These are phyloP conservation scores for Crossocerus cetratus DNA, from an alignment of 2,888 invertebrate genomes.

Conservation along the genomic window DNA sequence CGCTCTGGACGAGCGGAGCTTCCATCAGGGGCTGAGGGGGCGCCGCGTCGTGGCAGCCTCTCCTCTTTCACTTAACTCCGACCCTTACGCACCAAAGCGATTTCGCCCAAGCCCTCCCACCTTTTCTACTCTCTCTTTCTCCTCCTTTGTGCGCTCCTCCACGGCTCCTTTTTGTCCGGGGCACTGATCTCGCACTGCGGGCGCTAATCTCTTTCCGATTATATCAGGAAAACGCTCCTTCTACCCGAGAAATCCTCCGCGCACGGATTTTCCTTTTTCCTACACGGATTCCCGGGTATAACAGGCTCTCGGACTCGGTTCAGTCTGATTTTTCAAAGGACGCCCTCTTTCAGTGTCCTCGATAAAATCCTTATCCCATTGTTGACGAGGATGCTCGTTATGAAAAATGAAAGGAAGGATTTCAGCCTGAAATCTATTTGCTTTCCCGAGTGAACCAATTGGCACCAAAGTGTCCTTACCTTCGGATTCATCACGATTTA, in stretches of 20 bases:
- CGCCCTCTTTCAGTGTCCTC: too few species aligned
- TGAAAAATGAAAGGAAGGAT: background rate
- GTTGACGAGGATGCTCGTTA: too few species aligned
- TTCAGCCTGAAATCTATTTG: too few species aligned
- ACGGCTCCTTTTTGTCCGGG: slow-evolving; percentile 1
- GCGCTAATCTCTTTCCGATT: slow-evolving; percentile 53
- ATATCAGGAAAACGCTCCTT: slow-evolving; percentile 16
- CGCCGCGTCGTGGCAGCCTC: slow-evolving; percentile 45
- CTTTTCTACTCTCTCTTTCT: slow-evolving; percentile 23
- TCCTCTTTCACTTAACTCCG: slow-evolving; percentile 64
- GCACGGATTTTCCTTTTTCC: slow-evolving; percentile 9
- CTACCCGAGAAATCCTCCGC: slow-evolving; percentile 8
- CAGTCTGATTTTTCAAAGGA: too few species aligned
- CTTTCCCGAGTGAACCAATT: too few species aligned
- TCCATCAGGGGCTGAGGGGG: too few species aligned
- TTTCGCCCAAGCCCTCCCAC: slow-evolving; percentile 33
- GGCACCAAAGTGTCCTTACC: too few species aligned
- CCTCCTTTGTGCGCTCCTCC: slow-evolving; percentile 36
- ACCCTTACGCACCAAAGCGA: slow-evolving; percentile 37
- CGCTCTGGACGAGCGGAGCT: background rate
- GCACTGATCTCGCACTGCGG: background rate
- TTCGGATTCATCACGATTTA: too few species aligned
- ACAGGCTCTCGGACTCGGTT: too few species aligned
- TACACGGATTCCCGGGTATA: too few species aligned
- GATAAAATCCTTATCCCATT: too few species aligned